Evolutionary conservation across 2,888 invertebrate species (phyloP).

Genomic region (Sympetrum striolatum): DNA sequence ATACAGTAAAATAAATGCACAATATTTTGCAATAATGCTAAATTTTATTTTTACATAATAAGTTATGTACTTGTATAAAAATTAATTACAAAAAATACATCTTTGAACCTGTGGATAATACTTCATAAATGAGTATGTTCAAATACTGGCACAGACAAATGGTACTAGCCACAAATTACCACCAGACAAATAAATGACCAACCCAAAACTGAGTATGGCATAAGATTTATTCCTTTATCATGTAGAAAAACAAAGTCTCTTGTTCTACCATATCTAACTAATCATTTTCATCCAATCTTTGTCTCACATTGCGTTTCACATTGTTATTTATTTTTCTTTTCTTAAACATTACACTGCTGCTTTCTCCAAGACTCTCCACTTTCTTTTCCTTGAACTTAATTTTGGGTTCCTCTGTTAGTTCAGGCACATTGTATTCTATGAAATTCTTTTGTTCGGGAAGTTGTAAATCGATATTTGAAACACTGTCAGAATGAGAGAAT

Average conservation of each 20-base stretch:
- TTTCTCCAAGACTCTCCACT: slow-evolving; percentile 56
- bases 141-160: too few relatives aligned
- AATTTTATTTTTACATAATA: too few relatives aligned
- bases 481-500: slow-evolving; percentile 59
- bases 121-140: too few relatives aligned
- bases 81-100: too few relatives aligned
- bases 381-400: slow-evolving; percentile 56
- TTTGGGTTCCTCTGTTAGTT: slow-evolving; percentile 51
- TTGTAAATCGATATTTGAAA: slow-evolving; percentile 70
- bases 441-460: slow-evolving; percentile 65
- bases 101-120: too few relatives aligned
- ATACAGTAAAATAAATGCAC: too few relatives aligned
- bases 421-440: slow-evolving; percentile 52
- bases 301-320: slow-evolving; percentile 68
- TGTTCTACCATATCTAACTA: not conserved
- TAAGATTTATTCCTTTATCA: not conserved
- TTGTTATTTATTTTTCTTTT: slow-evolving; percentile 69
- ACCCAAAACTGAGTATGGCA: not conserved
- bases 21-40: too few relatives aligned
- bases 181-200: not conserved
- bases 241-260: not conserved
- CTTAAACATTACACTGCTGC: slow-evolving; percentile 67
- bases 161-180: too few relatives aligned
- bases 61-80: too few relatives aligned
- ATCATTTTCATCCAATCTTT: slow-evolving; percentile 70